Evolutionary conservation across 2,888 invertebrate genomes (phyloP).

Genomic region (Kryphioiulus occultus): DNA sequence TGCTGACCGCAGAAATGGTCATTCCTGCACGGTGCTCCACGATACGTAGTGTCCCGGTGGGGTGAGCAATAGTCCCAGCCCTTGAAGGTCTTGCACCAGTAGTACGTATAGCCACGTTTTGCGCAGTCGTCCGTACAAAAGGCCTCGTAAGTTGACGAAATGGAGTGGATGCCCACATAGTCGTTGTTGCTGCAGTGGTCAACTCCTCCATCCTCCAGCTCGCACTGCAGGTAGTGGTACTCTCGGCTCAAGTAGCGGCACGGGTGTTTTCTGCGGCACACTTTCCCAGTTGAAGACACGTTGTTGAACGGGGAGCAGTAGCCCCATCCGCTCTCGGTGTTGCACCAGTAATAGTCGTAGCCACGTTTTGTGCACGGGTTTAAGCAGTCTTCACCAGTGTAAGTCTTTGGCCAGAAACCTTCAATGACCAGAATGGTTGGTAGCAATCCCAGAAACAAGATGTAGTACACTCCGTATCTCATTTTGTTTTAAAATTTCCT

Average conservation of each 20-base stretch:
- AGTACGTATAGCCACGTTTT: not conserved
- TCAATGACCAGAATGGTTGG: not conserved
- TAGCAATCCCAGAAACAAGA: not conserved
- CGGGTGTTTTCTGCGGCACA: not conserved
- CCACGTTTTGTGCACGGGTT: not conserved
- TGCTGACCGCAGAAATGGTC: not conserved
- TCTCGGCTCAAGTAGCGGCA: not conserved
- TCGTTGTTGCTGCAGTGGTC: slow-evolving; percentile 1
- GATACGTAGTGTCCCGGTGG: not conserved
- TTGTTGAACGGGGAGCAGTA: not conserved
- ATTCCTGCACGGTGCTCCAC: not conserved
- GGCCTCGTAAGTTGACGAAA: not conserved
- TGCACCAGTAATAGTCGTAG: not conserved
- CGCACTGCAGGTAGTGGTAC: not conserved
- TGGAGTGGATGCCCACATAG: not conserved
- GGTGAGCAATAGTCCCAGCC: slow-evolving; percentile 12
- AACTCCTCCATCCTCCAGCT: not conserved
- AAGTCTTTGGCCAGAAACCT: not conserved
- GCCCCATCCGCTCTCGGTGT: not conserved
- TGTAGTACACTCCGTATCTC: not conserved
- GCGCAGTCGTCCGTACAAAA: not conserved
- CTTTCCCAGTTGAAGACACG: not conserved
- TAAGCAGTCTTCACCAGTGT: not conserved
- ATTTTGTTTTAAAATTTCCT: not conserved
- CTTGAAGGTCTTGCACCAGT: not conserved